Percentiles rank a stretch among this genome's conserved stretches.
Evolutionary conservation across 1,140 invertebrate species (phyloP).

Genomic region (Brachionus asplanchnoidis): DNA sequence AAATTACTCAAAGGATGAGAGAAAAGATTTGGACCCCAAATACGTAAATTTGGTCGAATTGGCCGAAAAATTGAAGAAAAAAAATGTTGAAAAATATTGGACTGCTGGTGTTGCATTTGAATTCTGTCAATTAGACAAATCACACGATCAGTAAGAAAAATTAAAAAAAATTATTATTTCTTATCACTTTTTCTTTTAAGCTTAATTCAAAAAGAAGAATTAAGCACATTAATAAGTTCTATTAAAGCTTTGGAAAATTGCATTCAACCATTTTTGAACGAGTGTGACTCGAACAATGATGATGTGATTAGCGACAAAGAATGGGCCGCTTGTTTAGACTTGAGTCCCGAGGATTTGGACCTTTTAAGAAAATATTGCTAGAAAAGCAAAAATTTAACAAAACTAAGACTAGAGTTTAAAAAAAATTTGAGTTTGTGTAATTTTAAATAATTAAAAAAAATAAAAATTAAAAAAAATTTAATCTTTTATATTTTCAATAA

Average conservation of each 20-base stretch:
- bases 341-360: constrained; percentile 3
- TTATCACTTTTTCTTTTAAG: not conserved
- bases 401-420: not conserved
- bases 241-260: constrained; percentile 40
- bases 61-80: constrained; percentile 24
- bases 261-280: constrained; percentile 42
- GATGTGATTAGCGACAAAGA: constrained; percentile 26
- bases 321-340: constrained; percentile 37
- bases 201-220: constrained; percentile 37
- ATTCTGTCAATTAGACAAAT: constrained; percentile 40
- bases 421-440: not conserved
- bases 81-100: constrained; percentile 41
- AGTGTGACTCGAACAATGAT: constrained; percentile 32
- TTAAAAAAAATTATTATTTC: not conserved
- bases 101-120: constrained; percentile 35
- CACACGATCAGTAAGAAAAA: constrained; percentile 21
- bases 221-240: not conserved
- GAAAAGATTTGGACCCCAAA: constrained; percentile 39
- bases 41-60: constrained; percentile 23
- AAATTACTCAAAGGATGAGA: not conserved
- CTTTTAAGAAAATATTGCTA: constrained; percentile 31
- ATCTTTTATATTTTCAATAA: not conserved
- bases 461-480: not conserved
- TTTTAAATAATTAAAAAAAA: not conserved
- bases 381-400: not conserved